These are phyloP conservation scores for Nymphicus hollandicus DNA, from an alignment of 2,113 vertebrate species.

Conservation along the genomic window DNA sequence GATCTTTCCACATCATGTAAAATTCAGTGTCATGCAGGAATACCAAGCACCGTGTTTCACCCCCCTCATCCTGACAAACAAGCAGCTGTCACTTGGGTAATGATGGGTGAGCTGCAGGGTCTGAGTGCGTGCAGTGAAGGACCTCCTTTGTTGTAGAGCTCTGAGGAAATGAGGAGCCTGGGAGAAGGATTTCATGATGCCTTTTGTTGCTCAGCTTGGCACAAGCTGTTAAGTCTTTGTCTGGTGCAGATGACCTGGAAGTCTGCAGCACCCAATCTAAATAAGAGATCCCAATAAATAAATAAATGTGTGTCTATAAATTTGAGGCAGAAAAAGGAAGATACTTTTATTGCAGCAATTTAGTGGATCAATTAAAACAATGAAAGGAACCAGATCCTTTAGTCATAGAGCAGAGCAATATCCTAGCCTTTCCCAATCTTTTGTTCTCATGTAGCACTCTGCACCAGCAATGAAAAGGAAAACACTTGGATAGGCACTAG, in stretches of 20 bases:
- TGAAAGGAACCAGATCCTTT: not conserved
- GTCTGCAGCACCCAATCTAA: not conserved
- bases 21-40: not conserved
- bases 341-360: not conserved
- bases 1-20: not conserved
- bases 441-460: not conserved
- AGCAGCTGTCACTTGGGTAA: not conserved
- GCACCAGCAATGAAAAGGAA: not conserved
- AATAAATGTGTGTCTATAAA: not conserved
- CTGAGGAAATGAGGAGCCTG: not conserved
- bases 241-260: not conserved
- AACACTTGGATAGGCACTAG: not conserved
- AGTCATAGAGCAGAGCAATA: not conserved
- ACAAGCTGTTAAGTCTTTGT: not conserved
- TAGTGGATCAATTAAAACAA: not conserved
- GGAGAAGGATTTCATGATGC: not conserved
- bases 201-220: not conserved
- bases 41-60: not conserved
- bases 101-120: not conserved
- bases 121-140: not conserved
- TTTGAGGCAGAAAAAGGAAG: not conserved
- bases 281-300: not conserved
- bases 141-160: not conserved
- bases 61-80: not conserved
- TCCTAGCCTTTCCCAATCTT: not conserved